phyloP scores from a whole-genome alignment of 1,140 invertebrate genomes.

The Heliothis subflexa region DNA sequence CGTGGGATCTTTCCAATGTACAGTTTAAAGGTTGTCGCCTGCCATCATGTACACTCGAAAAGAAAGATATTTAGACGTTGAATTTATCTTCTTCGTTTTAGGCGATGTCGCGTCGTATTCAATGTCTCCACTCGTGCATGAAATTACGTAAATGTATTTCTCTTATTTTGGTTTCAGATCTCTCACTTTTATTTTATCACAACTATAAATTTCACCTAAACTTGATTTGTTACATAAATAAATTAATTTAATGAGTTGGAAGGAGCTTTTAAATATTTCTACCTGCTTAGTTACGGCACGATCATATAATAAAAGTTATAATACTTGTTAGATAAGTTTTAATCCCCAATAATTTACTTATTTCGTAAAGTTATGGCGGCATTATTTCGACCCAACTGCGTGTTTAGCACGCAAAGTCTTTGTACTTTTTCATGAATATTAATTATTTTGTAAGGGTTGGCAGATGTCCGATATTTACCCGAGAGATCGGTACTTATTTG shows the following conservation, averaged over 20 bases:
- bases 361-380: conserved; percentile 25
- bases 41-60: conserved; percentile 24
- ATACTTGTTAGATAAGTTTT: conserved; percentile 37
- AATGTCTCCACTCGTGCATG: conserved; percentile 39
- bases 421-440: conserved; percentile 46
- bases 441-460: conserved; percentile 40
- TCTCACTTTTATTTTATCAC: not conserved
- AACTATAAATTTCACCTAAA: conserved; percentile 13
- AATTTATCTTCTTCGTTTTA: conserved; percentile 44
- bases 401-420: conserved; percentile 33
- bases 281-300: conserved; percentile 15
- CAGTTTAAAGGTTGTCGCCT: conserved; percentile 32
- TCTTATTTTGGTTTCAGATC: conserved; percentile 33
- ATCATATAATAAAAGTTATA: conserved; percentile 25
- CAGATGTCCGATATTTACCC: conserved; percentile 41
- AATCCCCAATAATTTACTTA: conserved; percentile 44
- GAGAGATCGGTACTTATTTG: conserved; percentile 33
- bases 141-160: conserved; percentile 41
- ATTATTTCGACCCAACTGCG: conserved; percentile 35
- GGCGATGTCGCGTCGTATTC: conserved; percentile 38
- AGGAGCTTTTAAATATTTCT: not conserved
- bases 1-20: conserved; percentile 24
- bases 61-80: conserved; percentile 30
- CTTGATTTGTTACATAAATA: not conserved
- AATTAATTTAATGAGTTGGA: not conserved